Conservation (phyloP, 2,797 vertebrate genomes). For the Schizothorax lantsangensis region DNA sequence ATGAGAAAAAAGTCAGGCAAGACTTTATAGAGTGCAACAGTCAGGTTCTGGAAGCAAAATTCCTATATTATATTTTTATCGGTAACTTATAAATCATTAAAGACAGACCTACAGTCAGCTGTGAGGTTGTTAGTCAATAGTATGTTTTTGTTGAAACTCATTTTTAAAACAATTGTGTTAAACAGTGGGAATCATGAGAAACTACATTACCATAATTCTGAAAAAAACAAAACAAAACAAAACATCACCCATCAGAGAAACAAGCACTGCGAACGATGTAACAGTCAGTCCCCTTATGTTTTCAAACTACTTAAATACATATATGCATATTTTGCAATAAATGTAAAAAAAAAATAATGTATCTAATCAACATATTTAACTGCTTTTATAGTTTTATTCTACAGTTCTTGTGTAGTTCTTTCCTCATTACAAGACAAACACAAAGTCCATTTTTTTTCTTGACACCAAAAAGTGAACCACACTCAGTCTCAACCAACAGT, state of each 20-base stretch:
- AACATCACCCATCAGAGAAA: neutral
- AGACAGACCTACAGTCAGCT: neutral
- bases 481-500: neutral
- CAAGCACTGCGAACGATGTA: neutral
- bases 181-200: neutral
- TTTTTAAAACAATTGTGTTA: neutral
- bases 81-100: neutral
- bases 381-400: too few relatives aligned
- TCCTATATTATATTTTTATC: neutral
- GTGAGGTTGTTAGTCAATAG: neutral
- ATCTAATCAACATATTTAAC: too few relatives aligned
- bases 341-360: too few relatives aligned
- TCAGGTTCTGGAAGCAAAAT: neutral
- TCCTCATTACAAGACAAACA: neutral
- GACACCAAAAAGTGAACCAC: neutral
- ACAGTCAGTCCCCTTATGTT: neutral
- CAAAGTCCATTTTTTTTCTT: neutral
- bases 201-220: neutral
- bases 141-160: neutral
- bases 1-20: neutral
- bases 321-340: too few relatives aligned
- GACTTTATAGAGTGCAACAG: neutral
- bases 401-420: neutral
- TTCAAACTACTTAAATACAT: neutral
- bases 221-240: too few relatives aligned